phyloP scores from a whole-genome alignment of 1,140 invertebrate species.

The Drosophila paulistorum region DNA sequence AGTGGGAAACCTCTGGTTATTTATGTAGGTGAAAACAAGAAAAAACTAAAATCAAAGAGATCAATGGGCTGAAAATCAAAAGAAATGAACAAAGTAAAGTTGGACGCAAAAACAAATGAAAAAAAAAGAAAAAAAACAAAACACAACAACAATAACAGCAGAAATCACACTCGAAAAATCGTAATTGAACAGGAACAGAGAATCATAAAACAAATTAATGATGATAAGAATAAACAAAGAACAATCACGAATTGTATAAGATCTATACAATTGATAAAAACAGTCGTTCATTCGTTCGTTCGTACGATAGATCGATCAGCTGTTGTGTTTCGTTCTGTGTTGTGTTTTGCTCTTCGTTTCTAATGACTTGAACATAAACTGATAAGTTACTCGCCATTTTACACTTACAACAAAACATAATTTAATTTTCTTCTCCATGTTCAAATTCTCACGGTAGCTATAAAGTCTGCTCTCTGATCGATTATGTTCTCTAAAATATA shows the following conservation, averaged over 20 bases:
- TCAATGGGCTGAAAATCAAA: slow-evolving; percentile 7
- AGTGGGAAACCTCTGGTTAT: neutral
- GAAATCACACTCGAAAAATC: neutral
- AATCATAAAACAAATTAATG: slow-evolving; percentile 15
- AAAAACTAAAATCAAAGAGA: neutral
- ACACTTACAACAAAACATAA: slow-evolving; percentile 6
- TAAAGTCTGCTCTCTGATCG: too few species aligned
- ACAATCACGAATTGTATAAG: slow-evolving; percentile 9
- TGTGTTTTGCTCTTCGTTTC: neutral
- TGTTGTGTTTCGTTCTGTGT: neutral
- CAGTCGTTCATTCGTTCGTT: neutral
- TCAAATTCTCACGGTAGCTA: neutral
- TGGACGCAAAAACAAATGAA: neutral
- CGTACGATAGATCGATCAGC: neutral
- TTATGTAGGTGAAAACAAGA: neutral
- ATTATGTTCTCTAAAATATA: too few species aligned
- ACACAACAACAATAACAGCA: neutral
- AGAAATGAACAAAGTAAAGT: neutral
- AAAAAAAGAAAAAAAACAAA: neutral
- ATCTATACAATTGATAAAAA: slow-evolving; percentile 11
- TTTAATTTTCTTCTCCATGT: neutral
- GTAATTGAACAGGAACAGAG: slow-evolving; percentile 13
- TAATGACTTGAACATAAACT: slow-evolving; percentile 7
- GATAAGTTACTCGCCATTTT: neutral
- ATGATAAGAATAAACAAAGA: slow-evolving; percentile 12